Evolutionary conservation across 92 coral and sea anemone species (phyloP).

Genomic region (Porites lobata): DNA sequence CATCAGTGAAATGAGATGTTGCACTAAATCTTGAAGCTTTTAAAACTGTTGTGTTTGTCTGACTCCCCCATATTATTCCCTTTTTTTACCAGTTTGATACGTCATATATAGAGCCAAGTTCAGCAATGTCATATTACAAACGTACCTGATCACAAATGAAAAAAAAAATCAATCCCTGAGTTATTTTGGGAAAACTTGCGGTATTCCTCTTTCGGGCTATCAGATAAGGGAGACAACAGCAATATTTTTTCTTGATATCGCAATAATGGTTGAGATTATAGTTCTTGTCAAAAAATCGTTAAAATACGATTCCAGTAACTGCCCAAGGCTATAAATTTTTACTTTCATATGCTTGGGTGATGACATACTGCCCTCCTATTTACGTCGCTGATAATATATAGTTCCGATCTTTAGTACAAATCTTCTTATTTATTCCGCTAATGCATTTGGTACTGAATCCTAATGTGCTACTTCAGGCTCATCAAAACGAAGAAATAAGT

Average conservation of each 20-base stretch:
- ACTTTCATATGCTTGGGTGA: not conserved
- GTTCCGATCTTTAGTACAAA: not conserved
- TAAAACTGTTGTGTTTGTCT: too few relatives aligned
- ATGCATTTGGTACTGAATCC: too few relatives aligned
- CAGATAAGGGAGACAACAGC: not conserved
- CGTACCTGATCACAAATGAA: not conserved
- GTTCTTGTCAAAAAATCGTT: not conserved
- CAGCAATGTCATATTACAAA: not conserved
- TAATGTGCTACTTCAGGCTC: too few relatives aligned
- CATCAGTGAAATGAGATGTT: too few relatives aligned
- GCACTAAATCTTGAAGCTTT: too few relatives aligned
- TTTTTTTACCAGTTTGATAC: slow-evolving; percentile 11
- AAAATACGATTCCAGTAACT: slow-evolving; percentile 1
- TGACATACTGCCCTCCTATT: not conserved
- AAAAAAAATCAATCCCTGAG: not conserved
- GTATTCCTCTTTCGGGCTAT: not conserved
- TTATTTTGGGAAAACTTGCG: slow-evolving; percentile 19
- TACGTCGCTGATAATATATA: not conserved
- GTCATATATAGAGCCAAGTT: slow-evolving; percentile 4
- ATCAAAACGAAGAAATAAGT: not conserved
- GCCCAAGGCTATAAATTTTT: not conserved
- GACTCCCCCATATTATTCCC: not conserved
- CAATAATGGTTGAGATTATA: not conserved
- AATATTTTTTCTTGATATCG: not conserved
- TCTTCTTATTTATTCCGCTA: too few relatives aligned